Evolutionary conservation across 2,113 vertebrate species (phyloP), one percentile per base, ranked within the genome.

Genomic region (Megaceryle maxima): DNA sequence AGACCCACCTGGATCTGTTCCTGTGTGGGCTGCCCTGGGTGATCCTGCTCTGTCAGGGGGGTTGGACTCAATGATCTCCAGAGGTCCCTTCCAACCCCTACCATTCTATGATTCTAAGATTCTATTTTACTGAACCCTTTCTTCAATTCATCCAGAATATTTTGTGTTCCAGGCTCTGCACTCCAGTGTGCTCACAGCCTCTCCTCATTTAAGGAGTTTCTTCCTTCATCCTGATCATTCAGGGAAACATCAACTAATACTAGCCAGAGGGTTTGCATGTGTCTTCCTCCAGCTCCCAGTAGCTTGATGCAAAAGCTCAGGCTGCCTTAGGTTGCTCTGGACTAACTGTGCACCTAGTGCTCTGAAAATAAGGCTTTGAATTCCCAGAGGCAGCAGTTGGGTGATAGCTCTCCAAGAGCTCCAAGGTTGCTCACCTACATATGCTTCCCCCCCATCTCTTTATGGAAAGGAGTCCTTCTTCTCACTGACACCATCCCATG

Each of bases 251-350:
- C 48, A 67, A 7, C 31, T 31, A 43, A 44, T 16, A 11, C 9
- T 20, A 51, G 16, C 43, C 56, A 78, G 35, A 82, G 46, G 35
- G 6, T 20, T 72, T 63, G n/a, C 22, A 4, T 0, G 0, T 33
- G n/a, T 8, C 22, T 70, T 84, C 39, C 20, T 25, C 18, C 64
- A 56, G 72, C 63, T 73, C 13, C 31, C 26, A 39, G 37, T 5
- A 50, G 21, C 8, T 4, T 21, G 33, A 21, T 29, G 60, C 5
- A 43, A 66, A 90, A 86, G 21, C 48, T 77, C 77, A 56, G 48
- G 5, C 10, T 66, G 12, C 51, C n/a, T 51, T 24, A 3, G 16
- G 17, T 7, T 64, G 33, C n/a, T 41, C 56, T 69, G 41, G 25
- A 55, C 15, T 39, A 83, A 64, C 35, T 59, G 60, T 68, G 56